phyloP scores from a whole-genome alignment of 2,113 vertebrate genomes.

The Neolamprologus variostigma region DNA sequence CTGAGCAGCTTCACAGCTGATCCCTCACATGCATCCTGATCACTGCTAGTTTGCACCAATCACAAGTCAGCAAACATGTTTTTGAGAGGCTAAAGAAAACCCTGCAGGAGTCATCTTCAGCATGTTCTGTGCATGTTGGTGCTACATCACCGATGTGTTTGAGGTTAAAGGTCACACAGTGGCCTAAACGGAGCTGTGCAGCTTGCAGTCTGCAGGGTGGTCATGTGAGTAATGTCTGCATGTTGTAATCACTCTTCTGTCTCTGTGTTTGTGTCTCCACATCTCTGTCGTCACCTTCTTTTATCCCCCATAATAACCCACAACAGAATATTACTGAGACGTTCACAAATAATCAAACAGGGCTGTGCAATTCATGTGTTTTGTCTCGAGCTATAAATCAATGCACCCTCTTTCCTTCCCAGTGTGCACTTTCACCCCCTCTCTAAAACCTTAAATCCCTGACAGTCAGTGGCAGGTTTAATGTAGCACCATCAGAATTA shows the following conservation, averaged over 20 bases:
- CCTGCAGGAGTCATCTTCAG: not conserved
- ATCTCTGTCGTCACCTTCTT: not conserved
- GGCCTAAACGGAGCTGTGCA: not conserved
- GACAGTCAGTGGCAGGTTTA: not conserved
- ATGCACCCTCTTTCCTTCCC: rapidly evolving
- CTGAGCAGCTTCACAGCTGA: not conserved
- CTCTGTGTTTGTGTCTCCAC: not conserved
- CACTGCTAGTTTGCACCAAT: not conserved
- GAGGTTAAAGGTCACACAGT: slow-evolving; percentile 9
- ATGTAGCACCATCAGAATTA: not conserved
- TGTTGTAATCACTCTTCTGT: not conserved
- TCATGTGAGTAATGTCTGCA: slow-evolving; percentile 14
- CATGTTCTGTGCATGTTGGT: not conserved
- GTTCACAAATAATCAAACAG: not conserved
- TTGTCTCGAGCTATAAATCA: not conserved
- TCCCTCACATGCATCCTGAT: not conserved
- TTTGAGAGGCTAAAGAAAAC: not conserved
- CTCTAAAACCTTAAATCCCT: not conserved
- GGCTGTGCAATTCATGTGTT: not conserved
- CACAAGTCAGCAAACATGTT: not conserved
- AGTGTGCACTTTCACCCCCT: not conserved
- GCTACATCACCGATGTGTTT: not conserved
- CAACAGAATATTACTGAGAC: not conserved
- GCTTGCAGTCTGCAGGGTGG: not conserved
- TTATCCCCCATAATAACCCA: not conserved